Percentiles rank a stretch among this genome's conserved stretches.
These are phyloP conservation scores for Nephrotoma flavescens DNA, from an alignment of 2,888 invertebrate species.

Conservation along the genomic window DNA sequence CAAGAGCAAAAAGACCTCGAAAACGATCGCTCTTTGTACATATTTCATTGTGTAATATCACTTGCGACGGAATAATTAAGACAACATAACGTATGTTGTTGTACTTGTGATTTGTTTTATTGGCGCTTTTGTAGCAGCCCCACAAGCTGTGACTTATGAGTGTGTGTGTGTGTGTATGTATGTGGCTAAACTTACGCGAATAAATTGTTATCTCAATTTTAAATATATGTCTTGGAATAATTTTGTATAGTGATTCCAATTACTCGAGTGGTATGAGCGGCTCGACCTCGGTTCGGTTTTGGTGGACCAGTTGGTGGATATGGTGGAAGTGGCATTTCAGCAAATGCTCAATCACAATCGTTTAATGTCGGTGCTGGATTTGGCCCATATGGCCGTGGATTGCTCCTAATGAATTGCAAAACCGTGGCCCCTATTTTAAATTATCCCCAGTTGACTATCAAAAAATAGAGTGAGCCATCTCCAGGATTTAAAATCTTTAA, in stretches of 20 bases:
- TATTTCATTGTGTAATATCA: background rate
- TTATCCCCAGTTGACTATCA: too few relatives aligned
- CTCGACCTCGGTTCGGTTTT: background rate
- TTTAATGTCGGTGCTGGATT: background rate
- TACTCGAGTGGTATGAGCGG: background rate
- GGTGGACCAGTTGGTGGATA: background rate
- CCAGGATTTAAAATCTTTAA: too few relatives aligned
- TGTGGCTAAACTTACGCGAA: background rate
- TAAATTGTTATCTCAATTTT: background rate
- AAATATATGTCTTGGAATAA: background rate
- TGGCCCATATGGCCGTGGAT: background rate
- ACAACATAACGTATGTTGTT: background rate
- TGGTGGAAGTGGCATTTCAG: background rate
- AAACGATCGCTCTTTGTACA: background rate
- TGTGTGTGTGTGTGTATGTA: background rate
- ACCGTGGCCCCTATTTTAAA: too few relatives aligned
- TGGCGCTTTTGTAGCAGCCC: background rate
- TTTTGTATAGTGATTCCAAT: background rate
- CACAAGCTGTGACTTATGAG: background rate
- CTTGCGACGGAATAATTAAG: background rate
- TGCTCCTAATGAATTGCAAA: too few relatives aligned
- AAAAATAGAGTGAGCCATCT: too few relatives aligned
- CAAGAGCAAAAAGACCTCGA: background rate
- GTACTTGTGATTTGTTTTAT: background rate
- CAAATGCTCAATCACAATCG: slow-evolving; percentile 5